These are phyloP conservation scores for Scylla paramamosain DNA, from an alignment of 1,140 invertebrate genomes.

Conservation along the genomic window DNA sequence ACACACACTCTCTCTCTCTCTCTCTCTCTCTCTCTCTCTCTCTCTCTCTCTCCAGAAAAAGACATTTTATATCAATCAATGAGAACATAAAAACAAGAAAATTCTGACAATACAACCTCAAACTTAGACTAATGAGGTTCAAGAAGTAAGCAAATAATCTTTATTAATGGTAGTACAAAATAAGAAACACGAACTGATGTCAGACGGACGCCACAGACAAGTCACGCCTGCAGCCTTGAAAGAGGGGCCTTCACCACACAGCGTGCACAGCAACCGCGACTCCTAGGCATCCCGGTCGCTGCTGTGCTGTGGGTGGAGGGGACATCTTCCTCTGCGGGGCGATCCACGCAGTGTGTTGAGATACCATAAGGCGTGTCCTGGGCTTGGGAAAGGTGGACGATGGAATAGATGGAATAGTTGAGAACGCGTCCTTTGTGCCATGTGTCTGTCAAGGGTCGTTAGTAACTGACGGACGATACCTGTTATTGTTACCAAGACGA, in stretches of 20 bases:
- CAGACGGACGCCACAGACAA: not conserved
- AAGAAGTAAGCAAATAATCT: slow-evolving; percentile 46
- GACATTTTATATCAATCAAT: too few relatives aligned
- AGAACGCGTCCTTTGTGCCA: not conserved
- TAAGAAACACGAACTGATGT: slow-evolving; percentile 54
- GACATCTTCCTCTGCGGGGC: not conserved
- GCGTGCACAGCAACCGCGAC: not conserved
- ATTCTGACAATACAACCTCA: too few relatives aligned
- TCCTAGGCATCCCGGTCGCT: not conserved
- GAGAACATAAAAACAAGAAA: too few relatives aligned
- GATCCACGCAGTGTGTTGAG: not conserved
- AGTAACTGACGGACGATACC: not conserved
- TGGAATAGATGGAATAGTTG: not conserved
- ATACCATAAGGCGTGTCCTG: not conserved
- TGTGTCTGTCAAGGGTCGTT: not conserved
- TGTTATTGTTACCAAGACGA: not conserved
- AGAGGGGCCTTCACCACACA: not conserved
- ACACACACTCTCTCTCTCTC: too few relatives aligned
- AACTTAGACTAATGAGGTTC: too few relatives aligned
- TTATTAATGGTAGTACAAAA: slow-evolving; percentile 71
- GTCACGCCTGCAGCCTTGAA: not conserved
- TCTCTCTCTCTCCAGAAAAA: too few relatives aligned
- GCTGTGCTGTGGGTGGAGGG: not conserved
- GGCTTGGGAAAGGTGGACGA: not conserved
- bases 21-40: too few relatives aligned